Evolutionary conservation across 2,113 vertebrate species (phyloP).

Genomic region (Labeo catla): DNA sequence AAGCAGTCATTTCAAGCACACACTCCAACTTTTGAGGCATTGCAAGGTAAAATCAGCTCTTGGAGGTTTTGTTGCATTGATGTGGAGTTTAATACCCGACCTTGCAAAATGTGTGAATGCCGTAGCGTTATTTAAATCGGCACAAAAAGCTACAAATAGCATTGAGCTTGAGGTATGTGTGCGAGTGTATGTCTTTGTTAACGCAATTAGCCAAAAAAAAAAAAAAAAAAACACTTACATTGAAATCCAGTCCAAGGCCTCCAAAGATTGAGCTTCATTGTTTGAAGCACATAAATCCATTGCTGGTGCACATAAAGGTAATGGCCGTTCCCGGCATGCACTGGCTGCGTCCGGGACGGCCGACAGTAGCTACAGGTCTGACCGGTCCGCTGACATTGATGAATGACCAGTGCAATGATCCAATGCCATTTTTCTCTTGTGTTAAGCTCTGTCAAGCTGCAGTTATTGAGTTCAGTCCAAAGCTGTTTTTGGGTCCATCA

Average conservation of each 20-base stretch:
- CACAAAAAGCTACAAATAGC: neutral
- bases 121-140: neutral
- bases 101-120: neutral
- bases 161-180: neutral
- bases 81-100: neutral
- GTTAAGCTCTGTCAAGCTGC: constrained; percentile 39
- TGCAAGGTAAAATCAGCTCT: constrained; percentile 2
- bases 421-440: constrained; percentile 16
- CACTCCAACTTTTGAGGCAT: neutral
- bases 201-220: neutral
- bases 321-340: constrained; percentile 17
- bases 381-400: constrained; percentile 14
- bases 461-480: constrained; percentile 17
- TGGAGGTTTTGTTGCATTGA: neutral
- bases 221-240: neutral
- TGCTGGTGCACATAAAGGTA: constrained; percentile 20
- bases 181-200: neutral
- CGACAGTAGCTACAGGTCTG: constrained; percentile 28
- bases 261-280: neutral
- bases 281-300: neutral
- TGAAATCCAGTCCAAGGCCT: constrained; percentile 10
- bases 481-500: neutral
- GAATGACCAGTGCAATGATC: constrained; percentile 47
- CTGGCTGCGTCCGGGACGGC: constrained; percentile 3
- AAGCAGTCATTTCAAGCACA: neutral